phyloP scores from a whole-genome alignment of 2,888 invertebrate species.

The Acronicta psi region DNA sequence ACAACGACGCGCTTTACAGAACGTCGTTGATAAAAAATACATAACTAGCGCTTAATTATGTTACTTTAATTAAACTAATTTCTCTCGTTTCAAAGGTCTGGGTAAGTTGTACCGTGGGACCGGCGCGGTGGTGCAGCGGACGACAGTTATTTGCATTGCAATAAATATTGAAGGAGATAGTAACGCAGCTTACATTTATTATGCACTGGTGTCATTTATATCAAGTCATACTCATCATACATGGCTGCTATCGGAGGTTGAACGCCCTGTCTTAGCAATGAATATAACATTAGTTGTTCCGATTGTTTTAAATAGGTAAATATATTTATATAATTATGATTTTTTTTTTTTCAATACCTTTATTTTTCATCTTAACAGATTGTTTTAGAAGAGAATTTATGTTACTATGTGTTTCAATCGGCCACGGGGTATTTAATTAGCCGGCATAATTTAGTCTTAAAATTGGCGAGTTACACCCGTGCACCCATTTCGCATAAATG shows the following conservation, averaged over 20 bases:
- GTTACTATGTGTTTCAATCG: no score
- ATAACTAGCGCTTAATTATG: background rate
- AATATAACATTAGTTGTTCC: conserved; percentile 61
- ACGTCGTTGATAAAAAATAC: no score
- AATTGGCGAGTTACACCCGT: no score
- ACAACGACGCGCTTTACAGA: no score
- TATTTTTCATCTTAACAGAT: no score
- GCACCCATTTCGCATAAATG: no score
- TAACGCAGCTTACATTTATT: conserved; percentile 65
- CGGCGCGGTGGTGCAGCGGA: conserved; percentile 47
- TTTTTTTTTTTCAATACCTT: no score
- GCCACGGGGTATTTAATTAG: no score
- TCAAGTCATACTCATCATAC: conserved; percentile 61
- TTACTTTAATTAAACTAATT: background rate
- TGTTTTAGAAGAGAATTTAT: no score
- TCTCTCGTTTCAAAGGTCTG: no score
- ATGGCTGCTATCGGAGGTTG: conserved; percentile 80
- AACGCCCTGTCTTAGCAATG: conserved; percentile 82
- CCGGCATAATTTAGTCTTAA: no score
- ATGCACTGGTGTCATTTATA: conserved; percentile 67
- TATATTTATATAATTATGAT: no score
- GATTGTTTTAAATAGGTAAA: background rate
- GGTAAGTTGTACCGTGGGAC: conserved; percentile 59
- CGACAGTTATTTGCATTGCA: conserved; percentile 77
- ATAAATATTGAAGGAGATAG: conserved; percentile 82